Percentiles rank a stretch among this genome's conserved stretches.
Evolutionary conservation across 2,888 invertebrate genomes (phyloP).

Genomic region (Drosophila nigricruria): DNA sequence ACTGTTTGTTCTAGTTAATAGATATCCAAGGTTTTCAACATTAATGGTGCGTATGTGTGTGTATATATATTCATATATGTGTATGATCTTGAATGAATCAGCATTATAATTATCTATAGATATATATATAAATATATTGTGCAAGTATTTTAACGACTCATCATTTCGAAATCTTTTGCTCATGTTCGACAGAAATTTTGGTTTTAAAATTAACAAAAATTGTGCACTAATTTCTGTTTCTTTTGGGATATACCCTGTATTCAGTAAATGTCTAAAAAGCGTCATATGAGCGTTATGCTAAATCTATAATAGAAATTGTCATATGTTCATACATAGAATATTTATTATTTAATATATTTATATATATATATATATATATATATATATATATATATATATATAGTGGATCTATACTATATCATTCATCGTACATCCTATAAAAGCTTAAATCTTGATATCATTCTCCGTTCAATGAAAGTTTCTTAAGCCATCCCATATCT

Average conservation of each 20-base stretch:
- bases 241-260: slow-evolving; percentile 1
- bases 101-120: slow-evolving; percentile 30
- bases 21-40: slow-evolving; percentile 77
- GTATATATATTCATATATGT: slow-evolving; percentile 50
- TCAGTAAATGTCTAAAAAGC: no score
- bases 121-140: slow-evolving; percentile 4
- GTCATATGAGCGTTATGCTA: neutral
- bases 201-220: slow-evolving; percentile 12
- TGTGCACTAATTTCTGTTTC: neutral
- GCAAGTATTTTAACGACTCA: slow-evolving; percentile 54
- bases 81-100: slow-evolving; percentile 65
- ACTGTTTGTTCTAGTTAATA: slow-evolving; percentile 53
- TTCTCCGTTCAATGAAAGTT: neutral
- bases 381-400: no score
- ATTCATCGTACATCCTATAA: neutral
- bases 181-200: slow-evolving; percentile 13
- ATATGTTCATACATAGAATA: neutral
- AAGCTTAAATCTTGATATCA: neutral
- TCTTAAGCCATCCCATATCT: neutral
- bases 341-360: no score
- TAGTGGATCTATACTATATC: no score
- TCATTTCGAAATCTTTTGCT: slow-evolving; percentile 52
- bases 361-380: no score
- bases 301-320: neutral
- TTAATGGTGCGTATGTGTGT: slow-evolving; percentile 78